Conservation (phyloP, 1,140 invertebrate species). For the Diploscapter pachys region DNA sequence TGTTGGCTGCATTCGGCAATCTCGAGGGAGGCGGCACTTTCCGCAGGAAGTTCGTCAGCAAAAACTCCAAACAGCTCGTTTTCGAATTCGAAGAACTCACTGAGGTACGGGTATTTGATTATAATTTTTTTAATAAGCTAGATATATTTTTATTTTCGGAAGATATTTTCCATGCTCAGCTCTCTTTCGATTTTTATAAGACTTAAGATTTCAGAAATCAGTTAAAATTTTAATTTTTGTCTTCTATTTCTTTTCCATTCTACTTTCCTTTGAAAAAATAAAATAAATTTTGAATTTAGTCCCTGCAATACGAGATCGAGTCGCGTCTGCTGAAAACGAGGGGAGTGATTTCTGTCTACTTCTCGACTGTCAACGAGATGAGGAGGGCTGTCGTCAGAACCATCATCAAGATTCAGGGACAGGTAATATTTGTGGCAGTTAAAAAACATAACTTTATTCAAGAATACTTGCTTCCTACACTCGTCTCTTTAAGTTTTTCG, state of each 20-base stretch:
- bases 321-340: constrained; percentile 21
- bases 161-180: too few relatives aligned
- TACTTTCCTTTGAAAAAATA: not conserved
- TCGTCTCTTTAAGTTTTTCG: too few relatives aligned
- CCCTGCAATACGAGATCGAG: constrained; percentile 13
- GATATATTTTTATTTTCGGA: too few relatives aligned
- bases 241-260: too few relatives aligned
- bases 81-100: constrained; percentile 21
- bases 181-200: too few relatives aligned
- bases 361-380: constrained; percentile 4
- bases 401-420: constrained; percentile 13
- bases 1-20: too few relatives aligned
- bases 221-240: too few relatives aligned
- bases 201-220: too few relatives aligned
- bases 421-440: too few relatives aligned
- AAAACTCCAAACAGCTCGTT: constrained; percentile 23
- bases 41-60: constrained; percentile 14
- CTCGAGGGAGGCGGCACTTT: constrained; percentile 4
- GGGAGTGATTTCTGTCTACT: constrained; percentile 25
- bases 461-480: not conserved
- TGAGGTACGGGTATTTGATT: not conserved
- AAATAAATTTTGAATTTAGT: constrained; percentile 1
- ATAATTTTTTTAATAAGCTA: not conserved
- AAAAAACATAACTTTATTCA: too few relatives aligned
- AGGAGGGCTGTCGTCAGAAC: constrained; percentile 20